Base-by-base conservation (phyloP, 2,888 invertebrate genomes). In the Theodoxus fluviatilis region DNA sequence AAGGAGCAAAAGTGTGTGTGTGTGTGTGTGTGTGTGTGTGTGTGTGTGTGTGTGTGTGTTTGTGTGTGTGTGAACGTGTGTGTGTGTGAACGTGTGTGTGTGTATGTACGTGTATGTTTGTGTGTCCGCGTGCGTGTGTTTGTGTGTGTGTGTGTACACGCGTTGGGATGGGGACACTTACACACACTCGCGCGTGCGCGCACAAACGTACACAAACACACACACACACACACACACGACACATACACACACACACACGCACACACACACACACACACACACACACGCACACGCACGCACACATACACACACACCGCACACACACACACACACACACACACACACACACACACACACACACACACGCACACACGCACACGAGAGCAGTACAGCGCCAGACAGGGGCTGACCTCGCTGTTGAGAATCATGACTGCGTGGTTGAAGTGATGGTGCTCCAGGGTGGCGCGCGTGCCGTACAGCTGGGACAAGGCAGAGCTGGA, bases 401-500 rank as follows among this genome's bases (percentile, higher is more conserved):
- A 12, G 7, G 4, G 15, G 68, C 82, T 78, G 82, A 89, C 89
- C 84, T 89, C 89, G 72, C 89, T 89, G 78, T 88, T 89, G 40
- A 86, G 78, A 33, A 86, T 85, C 80, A 85, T 85, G 61, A 86
- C 76, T 35, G 86, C 85, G 71, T 85, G 85, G 76, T 85, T 86
- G 74, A 85, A 86, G 71, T 86, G 86, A 64, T 86, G 86, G 43
- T 85, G 84, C 71, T 86, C 86, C 64, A 86, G 72, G 0, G 86
- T 86, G 1, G 85, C 85, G 52, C 81, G 81, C 0, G 79, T 90
- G 0, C 89, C 89, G 76, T 90, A 90, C 61, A 90, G 79, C 70
- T 88, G 85, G 18, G 89, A 88, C 70, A 90, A 80, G 15, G 89
- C 89, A 12, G 89, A 90, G 57, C 89, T 88, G 49, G 89, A 88